phyloP scores from a whole-genome alignment of 1,140 invertebrate genomes.

The Homarus americanus region DNA sequence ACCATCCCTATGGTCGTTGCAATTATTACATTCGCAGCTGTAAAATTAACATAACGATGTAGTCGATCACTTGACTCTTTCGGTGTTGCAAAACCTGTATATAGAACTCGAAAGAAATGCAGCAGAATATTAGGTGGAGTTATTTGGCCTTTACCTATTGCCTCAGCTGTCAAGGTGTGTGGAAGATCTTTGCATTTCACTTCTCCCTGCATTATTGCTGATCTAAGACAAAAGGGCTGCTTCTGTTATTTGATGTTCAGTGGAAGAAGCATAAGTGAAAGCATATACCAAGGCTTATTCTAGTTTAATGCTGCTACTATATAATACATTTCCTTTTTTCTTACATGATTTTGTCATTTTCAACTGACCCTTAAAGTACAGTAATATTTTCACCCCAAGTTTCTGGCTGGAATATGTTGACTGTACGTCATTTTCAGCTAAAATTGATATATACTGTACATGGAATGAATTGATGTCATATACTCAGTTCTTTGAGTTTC shows the following conservation, averaged over 20 bases:
- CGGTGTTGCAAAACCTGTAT: neutral
- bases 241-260: conserved; percentile 6
- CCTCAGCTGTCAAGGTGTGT: neutral
- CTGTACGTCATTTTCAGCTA: neutral
- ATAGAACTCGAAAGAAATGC: neutral
- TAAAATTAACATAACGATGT: neutral
- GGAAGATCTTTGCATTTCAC: neutral
- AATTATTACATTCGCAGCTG: neutral
- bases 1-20: neutral
- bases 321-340: neutral
- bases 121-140: neutral
- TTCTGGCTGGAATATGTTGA: neutral
- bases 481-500: neutral
- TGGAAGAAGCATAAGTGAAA: neutral
- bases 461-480: neutral
- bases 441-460: neutral
- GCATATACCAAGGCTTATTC: neutral
- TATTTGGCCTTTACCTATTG: neutral
- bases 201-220: neutral
- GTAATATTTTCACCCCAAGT: neutral
- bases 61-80: neutral
- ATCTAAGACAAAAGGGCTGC: neutral
- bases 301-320: neutral
- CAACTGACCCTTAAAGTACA: neutral
- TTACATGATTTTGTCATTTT: no score